These are phyloP conservation scores for Saxidomus purpurata DNA, from an alignment of 1,140 invertebrate species.

Conservation along the genomic window DNA sequence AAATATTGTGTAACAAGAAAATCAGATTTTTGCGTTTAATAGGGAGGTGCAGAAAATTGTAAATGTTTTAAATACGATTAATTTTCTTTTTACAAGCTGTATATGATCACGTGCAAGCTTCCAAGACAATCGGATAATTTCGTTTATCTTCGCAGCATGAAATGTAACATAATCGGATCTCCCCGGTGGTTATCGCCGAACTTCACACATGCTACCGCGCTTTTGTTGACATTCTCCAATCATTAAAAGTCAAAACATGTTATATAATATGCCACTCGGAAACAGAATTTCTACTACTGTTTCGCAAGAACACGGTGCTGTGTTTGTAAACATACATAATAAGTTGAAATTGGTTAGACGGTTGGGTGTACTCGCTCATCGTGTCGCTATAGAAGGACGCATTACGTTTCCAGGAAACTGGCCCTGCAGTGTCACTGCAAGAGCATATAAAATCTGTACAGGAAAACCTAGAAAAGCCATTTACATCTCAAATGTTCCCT, in stretches of 20 bases:
- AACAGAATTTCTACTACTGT: neutral
- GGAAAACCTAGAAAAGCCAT: too few relatives aligned
- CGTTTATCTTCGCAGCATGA: slow-evolving; percentile 47
- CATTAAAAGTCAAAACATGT: slow-evolving; percentile 42
- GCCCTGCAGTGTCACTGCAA: too few relatives aligned
- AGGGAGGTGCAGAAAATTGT: neutral
- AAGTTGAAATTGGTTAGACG: neutral
- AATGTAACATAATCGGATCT: slow-evolving; percentile 37
- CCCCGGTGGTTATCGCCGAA: slow-evolving; percentile 25
- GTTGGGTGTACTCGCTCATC: neutral
- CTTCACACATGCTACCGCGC: slow-evolving; percentile 30
- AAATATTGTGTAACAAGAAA: too few relatives aligned
- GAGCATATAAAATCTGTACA: too few relatives aligned
- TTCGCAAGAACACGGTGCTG: neutral
- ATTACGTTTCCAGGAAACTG: too few relatives aligned
- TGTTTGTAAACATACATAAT: neutral
- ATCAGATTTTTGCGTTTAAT: too few relatives aligned
- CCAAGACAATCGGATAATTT: slow-evolving; percentile 44
- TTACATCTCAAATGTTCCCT: too few relatives aligned
- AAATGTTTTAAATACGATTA: neutral
- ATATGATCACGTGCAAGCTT: neutral
- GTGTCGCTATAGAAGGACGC: neutral
- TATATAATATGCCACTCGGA: slow-evolving; percentile 2
- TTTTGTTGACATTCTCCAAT: slow-evolving; percentile 20
- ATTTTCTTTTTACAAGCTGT: neutral